Conservation (phyloP, 2,113 vertebrate genomes). For the Capreolus pygargus region DNA sequence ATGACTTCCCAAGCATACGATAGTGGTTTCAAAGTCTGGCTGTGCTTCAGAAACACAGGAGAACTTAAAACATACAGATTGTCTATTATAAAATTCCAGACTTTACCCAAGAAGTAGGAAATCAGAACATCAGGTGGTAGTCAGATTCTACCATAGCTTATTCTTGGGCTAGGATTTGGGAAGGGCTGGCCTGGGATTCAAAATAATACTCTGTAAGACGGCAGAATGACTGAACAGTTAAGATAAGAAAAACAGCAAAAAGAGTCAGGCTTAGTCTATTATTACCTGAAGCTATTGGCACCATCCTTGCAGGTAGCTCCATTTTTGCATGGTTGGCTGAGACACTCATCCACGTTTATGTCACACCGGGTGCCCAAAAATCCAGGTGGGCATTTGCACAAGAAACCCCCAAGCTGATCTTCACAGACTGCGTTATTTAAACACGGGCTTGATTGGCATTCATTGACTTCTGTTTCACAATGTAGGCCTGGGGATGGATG, state of each 20-base stretch:
- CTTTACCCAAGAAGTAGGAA: not conserved
- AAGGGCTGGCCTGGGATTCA: not conserved
- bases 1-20: not conserved
- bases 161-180: not conserved
- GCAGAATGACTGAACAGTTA: not conserved
- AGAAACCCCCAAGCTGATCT: constrained; percentile 88
- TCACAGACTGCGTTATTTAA: constrained; percentile 91
- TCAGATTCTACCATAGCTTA: not conserved
- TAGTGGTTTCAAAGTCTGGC: not conserved
- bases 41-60: not conserved
- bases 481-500: constrained; percentile 74
- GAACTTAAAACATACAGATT: not conserved
- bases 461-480: constrained; percentile 93
- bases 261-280: constrained; percentile 50
- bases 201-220: not conserved
- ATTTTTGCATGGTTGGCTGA: constrained; percentile 91
- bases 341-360: constrained; percentile 91
- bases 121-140: not conserved
- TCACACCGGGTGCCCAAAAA: constrained; percentile 91
- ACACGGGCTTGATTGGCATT: constrained; percentile 93
- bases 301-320: constrained; percentile 91
- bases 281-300: constrained; percentile 93
- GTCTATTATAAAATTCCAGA: not conserved
- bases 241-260: not conserved
- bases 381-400: constrained; percentile 89